Conservation (phyloP, 1,140 invertebrate species). For the Pomacea maculata region DNA sequence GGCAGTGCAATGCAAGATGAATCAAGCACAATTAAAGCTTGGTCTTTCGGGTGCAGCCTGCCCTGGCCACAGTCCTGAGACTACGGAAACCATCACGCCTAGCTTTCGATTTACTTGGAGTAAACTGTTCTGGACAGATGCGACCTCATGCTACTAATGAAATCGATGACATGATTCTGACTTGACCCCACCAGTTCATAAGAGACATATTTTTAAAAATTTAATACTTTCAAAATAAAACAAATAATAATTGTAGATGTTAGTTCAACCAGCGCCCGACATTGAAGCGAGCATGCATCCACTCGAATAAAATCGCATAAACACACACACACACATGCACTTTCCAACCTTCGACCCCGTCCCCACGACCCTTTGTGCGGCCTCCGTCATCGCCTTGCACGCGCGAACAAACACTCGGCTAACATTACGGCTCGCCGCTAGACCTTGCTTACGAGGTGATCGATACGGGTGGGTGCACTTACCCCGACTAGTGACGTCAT, state of each 20-base stretch:
- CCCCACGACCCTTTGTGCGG: not conserved
- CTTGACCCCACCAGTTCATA: not conserved
- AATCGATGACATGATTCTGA: not conserved
- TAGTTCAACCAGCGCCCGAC: not conserved
- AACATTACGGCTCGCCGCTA: too few relatives aligned
- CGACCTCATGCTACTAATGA: not conserved
- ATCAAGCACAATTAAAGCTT: too few relatives aligned
- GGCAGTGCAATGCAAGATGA: too few relatives aligned
- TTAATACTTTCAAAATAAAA: not conserved
- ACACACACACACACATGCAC: constrained; percentile 3
- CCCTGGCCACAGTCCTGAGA: too few relatives aligned
- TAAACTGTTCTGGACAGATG: not conserved
- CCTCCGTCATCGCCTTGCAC: not conserved
- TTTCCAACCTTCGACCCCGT: not conserved
- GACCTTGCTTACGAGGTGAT: too few relatives aligned
- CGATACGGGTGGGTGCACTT: too few relatives aligned
- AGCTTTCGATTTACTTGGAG: too few relatives aligned
- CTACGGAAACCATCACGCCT: too few relatives aligned
- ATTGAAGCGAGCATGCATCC: not conserved
- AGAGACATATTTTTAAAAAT: not conserved
- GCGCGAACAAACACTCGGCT: too few relatives aligned
- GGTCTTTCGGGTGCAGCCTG: too few relatives aligned
- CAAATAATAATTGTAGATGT: not conserved
- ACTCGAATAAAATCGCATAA: not conserved
- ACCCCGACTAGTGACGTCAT: too few relatives aligned